A percentile compares a stretch with the other conserved stretches of the same genome.
phyloP scores from a whole-genome alignment of 2,888 invertebrate species.

The Catocala fraxini region DNA sequence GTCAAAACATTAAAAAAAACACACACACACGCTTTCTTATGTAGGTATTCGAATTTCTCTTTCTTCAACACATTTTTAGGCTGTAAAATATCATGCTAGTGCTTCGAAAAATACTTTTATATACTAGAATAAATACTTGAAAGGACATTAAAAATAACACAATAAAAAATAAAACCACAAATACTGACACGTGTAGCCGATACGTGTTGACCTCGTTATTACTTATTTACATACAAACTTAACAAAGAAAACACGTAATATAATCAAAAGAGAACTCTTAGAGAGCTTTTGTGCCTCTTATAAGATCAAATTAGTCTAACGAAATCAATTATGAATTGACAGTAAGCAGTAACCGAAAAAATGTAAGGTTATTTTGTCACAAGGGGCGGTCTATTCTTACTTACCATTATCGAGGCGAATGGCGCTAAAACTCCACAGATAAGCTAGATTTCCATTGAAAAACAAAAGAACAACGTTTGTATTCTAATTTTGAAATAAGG shows the following conservation, averaged over 20 bases:
- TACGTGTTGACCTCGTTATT: slow-evolving; percentile 8
- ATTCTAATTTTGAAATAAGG: slow-evolving; percentile 34
- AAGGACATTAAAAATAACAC: not conserved
- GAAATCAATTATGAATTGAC: slow-evolving; percentile 47
- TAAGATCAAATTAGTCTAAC: slow-evolving; percentile 41
- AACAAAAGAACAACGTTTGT: slow-evolving; percentile 32
- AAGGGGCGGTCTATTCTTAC: slow-evolving; percentile 35
- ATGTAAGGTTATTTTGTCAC: slow-evolving; percentile 46
- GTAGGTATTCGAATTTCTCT: too few relatives aligned
- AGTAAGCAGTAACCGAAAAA: slow-evolving; percentile 38
- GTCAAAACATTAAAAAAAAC: too few relatives aligned
- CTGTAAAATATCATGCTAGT: too few relatives aligned
- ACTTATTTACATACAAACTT: slow-evolving; percentile 20
- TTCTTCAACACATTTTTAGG: too few relatives aligned
- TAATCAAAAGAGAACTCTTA: slow-evolving; percentile 20
- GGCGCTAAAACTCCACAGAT: slow-evolving; percentile 34
- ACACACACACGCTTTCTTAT: too few relatives aligned
- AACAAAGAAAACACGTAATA: slow-evolving; percentile 15
- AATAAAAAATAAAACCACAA: not conserved
- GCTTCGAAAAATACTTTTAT: not conserved
- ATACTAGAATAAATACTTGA: not conserved
- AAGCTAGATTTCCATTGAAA: slow-evolving; percentile 20
- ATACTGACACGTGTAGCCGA: slow-evolving; percentile 10
- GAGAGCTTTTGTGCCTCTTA: slow-evolving; percentile 30
- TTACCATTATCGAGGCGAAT: slow-evolving; percentile 38